Evolutionary conservation across 2,113 vertebrate genomes (phyloP).

Genomic region (Diphyllodes magnificus): DNA sequence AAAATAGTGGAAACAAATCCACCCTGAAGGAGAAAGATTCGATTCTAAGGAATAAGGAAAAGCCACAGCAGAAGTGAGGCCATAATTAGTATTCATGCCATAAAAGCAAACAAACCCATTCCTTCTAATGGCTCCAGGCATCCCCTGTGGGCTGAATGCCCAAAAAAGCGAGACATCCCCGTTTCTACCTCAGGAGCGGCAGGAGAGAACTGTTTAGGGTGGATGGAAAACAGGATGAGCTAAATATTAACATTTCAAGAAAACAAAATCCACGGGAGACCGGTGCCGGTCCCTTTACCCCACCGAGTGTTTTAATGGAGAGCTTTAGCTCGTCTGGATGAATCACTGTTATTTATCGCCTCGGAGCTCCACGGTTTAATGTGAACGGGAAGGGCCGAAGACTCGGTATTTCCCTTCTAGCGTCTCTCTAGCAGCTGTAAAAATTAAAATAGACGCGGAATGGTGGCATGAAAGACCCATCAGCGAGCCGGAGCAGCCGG

Average conservation of each 20-base stretch:
- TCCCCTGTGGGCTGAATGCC: neutral
- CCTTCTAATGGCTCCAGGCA: neutral
- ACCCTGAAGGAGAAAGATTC: neutral
- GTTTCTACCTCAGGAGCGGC: neutral
- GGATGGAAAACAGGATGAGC: conserved; percentile 52
- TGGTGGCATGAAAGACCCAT: neutral
- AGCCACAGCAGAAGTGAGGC: neutral
- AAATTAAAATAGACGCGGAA: conserved; percentile 1
- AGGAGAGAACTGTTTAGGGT: conserved; percentile 18
- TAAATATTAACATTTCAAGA: conserved; percentile 66
- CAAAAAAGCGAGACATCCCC: neutral
- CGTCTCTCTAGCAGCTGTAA: neutral
- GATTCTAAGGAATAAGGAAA: neutral
- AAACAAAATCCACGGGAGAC: conserved; percentile 70
- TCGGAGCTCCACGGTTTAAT: neutral
- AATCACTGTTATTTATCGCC: conserved; percentile 63
- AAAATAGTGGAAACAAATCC: neutral
- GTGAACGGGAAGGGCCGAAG: neutral
- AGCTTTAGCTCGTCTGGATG: conserved; percentile 57
- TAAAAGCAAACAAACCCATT: neutral
- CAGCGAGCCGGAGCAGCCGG: neutral
- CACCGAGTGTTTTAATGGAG: conserved; percentile 69
- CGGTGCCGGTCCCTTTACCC: conserved; percentile 45
- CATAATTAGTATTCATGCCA: neutral
- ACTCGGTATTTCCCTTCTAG: conserved; percentile 11